A percentile compares a stretch with the other conserved stretches of the same genome.
Evolutionary conservation across 2,113 vertebrate genomes (phyloP).

Genomic region (Pygoscelis antarcticus): DNA sequence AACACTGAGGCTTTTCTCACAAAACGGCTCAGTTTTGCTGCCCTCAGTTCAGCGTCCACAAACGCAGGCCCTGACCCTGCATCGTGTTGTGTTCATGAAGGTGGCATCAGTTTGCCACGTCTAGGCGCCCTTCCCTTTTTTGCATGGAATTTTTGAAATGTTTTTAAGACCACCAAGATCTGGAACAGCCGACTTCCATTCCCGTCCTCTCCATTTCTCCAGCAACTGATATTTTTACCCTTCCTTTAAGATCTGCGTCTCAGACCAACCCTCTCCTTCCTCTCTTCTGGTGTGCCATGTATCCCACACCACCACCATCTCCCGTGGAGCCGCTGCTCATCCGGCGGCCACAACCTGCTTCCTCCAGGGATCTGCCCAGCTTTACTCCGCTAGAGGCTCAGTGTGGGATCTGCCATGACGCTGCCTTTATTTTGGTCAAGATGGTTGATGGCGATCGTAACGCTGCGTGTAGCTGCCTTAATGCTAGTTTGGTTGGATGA

Average conservation of each 20-base stretch:
- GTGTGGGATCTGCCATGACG: rapidly evolving
- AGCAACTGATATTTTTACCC: not conserved
- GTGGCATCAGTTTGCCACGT: no score
- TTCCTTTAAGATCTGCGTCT: not conserved
- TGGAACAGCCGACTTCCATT: not conserved
- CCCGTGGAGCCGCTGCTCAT: rapidly evolving
- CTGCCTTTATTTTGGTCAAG: not conserved
- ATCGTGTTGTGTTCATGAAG: rapidly evolving
- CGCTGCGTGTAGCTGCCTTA: not conserved
- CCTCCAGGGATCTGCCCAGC: not conserved
- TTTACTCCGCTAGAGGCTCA: rapidly evolving
- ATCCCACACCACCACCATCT: not conserved
- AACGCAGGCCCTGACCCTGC: not conserved
- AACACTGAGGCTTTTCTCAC: not conserved
- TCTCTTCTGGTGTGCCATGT: not conserved
- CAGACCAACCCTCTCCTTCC: not conserved
- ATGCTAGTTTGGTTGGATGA: not conserved
- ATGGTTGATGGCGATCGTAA: not conserved
- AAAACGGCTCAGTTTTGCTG: not conserved
- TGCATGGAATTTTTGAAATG: not conserved
- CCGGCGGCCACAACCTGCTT: not conserved
- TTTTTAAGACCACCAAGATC: not conserved
- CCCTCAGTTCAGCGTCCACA: not conserved
- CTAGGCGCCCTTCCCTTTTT: not conserved
- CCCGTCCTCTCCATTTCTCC: not conserved